Conservation (phyloP, 1,140 invertebrate genomes). For the Achroia grisella region DNA sequence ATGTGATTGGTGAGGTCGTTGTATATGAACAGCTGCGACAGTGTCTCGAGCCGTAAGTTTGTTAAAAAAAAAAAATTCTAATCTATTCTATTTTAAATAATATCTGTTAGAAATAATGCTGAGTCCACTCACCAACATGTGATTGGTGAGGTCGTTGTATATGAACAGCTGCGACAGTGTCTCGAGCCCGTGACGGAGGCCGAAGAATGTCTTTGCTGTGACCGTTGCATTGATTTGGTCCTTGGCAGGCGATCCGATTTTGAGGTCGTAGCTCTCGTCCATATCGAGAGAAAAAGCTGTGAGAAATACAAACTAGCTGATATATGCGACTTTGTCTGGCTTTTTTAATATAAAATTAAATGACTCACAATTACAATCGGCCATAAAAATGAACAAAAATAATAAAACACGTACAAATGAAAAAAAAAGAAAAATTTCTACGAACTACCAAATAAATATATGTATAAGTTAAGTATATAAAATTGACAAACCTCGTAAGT, state of each 20-base stretch:
- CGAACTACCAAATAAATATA: too few relatives aligned
- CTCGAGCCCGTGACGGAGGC: slow-evolving; percentile 84
- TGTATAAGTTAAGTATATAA: background rate
- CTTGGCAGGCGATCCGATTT: slow-evolving; percentile 59
- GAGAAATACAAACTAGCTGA: slow-evolving; percentile 6
- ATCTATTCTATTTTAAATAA: too few relatives aligned
- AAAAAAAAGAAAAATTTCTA: too few relatives aligned
- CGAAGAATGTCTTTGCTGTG: slow-evolving; percentile 79
- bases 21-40: slow-evolving; percentile 83
- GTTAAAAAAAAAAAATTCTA: too few relatives aligned
- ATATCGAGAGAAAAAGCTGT: slow-evolving; percentile 73
- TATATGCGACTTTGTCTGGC: too few relatives aligned
- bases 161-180: slow-evolving; percentile 85
- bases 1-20: slow-evolving; percentile 77
- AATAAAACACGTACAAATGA: too few relatives aligned
- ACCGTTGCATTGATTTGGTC: slow-evolving; percentile 77
- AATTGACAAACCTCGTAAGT: slow-evolving; percentile 33
- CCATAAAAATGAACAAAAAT: too few relatives aligned
- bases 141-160: slow-evolving; percentile 77
- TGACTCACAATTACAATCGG: too few relatives aligned
- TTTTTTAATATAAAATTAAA: too few relatives aligned
- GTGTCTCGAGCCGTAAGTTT: slow-evolving; percentile 85
- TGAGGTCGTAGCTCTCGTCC: slow-evolving; percentile 80
- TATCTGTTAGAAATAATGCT: too few relatives aligned
- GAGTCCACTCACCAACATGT: slow-evolving; percentile 68